These are phyloP conservation scores for Virgularia gustaviana DNA, from an alignment of 92 coral and sea anemone genomes.

Conservation along the genomic window DNA sequence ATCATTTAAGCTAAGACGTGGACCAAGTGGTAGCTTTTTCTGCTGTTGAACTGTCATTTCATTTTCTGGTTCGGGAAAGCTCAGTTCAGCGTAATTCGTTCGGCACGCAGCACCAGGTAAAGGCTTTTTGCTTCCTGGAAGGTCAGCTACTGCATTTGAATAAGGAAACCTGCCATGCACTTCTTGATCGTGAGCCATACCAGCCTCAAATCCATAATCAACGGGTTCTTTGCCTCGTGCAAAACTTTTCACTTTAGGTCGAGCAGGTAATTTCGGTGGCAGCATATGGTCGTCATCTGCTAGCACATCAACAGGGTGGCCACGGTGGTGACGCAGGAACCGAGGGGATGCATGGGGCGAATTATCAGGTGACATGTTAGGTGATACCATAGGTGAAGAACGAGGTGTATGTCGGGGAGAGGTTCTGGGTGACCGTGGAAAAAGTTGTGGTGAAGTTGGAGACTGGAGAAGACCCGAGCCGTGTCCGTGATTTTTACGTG, in stretches of 20 bases:
- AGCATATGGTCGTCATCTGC: conserved; percentile 65
- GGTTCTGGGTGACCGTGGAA: conserved; percentile 73
- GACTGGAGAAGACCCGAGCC: conserved; percentile 49
- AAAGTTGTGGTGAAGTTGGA: conserved; percentile 91
- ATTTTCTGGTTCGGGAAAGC: conserved; percentile 62
- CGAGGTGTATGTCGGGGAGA: conserved; percentile 75
- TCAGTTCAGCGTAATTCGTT: conserved; percentile 76
- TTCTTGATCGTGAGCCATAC: conserved; percentile 32
- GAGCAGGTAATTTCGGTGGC: conserved; percentile 92
- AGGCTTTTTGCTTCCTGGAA: conserved; percentile 34
- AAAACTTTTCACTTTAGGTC: conserved; percentile 59
- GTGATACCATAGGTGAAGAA: conserved; percentile 77
- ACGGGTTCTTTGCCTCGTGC: conserved; percentile 10
- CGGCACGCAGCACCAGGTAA: conserved; percentile 49
- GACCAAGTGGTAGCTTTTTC: no score
- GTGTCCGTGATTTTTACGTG: conserved; percentile 57
- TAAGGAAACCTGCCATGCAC: conserved; percentile 26
- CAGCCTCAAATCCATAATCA: background rate
- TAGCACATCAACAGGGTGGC: conserved; percentile 41
- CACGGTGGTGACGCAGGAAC: conserved; percentile 45
- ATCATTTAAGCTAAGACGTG: conserved; percentile 36
- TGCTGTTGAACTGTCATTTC: conserved; percentile 13
- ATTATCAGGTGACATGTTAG: conserved; percentile 67
- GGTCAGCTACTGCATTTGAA: conserved; percentile 26
- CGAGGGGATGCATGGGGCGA: conserved; percentile 80